Conservation (phyloP, 1,140 invertebrate genomes). For the Babylonia areolata region DNA sequence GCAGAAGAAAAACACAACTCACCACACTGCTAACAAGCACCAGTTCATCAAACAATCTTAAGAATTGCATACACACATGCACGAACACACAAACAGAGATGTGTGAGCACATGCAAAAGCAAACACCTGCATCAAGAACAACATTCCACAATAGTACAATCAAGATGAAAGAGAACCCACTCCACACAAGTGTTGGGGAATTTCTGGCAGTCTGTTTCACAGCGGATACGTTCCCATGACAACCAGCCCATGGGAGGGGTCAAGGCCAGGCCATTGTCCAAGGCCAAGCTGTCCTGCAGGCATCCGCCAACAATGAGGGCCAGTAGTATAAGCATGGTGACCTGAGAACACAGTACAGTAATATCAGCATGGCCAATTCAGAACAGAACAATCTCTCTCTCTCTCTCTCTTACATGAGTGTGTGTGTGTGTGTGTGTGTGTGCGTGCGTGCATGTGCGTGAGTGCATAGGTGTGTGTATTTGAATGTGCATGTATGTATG, state of each 20-base stretch:
- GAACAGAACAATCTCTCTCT: too few species aligned
- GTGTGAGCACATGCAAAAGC: too few species aligned
- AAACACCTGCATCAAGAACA: too few species aligned
- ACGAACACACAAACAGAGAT: too few species aligned
- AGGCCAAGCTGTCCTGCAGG: slow-evolving; percentile 3
- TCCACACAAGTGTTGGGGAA: slow-evolving; percentile 75
- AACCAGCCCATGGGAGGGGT: slow-evolving; percentile 76
- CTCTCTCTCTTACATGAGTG: background rate
- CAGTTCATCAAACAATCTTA: too few species aligned
- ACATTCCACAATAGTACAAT: too few species aligned
- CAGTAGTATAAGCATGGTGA: background rate
- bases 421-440: background rate
- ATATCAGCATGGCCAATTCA: too few species aligned
- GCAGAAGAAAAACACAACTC: too few species aligned
- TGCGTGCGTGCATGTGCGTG: slow-evolving; percentile 16
- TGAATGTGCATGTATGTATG: slow-evolving; percentile 13
- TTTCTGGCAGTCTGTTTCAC: slow-evolving; percentile 71
- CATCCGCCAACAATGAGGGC: background rate
- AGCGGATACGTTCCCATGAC: slow-evolving; percentile 74
- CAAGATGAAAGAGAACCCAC: slow-evolving; percentile 46
- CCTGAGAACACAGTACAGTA: too few species aligned
- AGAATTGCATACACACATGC: too few species aligned
- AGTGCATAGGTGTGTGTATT: slow-evolving; percentile 21
- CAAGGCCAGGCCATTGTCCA: slow-evolving; percentile 74
- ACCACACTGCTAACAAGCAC: too few species aligned